Conservation (phyloP, 2,888 invertebrate species). For the Drosophila meridiana region DNA sequence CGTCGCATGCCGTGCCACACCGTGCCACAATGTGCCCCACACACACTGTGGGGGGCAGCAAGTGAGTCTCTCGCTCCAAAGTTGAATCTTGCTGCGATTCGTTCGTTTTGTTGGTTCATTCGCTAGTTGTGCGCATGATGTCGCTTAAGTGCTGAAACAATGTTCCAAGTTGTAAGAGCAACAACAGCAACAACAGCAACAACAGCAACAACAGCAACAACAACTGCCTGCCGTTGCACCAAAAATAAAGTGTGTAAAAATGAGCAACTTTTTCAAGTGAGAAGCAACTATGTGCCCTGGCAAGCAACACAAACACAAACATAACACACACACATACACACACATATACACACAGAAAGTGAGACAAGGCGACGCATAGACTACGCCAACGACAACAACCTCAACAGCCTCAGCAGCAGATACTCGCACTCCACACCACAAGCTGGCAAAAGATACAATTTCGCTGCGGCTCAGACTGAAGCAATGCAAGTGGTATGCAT, state of each 20-base stretch:
- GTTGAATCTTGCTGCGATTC: constrained; percentile 42
- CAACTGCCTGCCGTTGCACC: constrained; percentile 64
- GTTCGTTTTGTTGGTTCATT: constrained; percentile 39
- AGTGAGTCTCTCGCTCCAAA: constrained; percentile 39
- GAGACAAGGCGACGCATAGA: constrained; percentile 34
- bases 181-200: constrained; percentile 59
- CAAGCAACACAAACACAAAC: constrained; percentile 18
- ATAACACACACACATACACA: constrained; percentile 16
- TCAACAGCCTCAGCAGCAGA: constrained; percentile 33
- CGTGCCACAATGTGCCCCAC: constrained; percentile 25
- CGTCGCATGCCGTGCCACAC: constrained; percentile 42
- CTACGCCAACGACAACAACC: constrained; percentile 36
- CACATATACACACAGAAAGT: background rate
- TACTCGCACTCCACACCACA: constrained; percentile 46
- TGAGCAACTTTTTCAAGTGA: constrained; percentile 77
- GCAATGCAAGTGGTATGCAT: constrained; percentile 21
- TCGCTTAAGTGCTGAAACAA: constrained; percentile 80
- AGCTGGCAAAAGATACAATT: constrained; percentile 70
- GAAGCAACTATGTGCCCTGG: constrained; percentile 67
- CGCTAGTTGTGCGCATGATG: constrained; percentile 67
- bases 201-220: constrained; percentile 62
- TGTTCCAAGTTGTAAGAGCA: constrained; percentile 80
- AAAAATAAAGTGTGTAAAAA: constrained; percentile 78
- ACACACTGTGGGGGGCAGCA: constrained; percentile 60
- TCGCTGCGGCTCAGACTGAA: constrained; percentile 33